Evolutionary conservation across 2,888 invertebrate genomes (phyloP), one percentile per base, ranked within the genome.

Genomic region (Phalera bucephala): DNA sequence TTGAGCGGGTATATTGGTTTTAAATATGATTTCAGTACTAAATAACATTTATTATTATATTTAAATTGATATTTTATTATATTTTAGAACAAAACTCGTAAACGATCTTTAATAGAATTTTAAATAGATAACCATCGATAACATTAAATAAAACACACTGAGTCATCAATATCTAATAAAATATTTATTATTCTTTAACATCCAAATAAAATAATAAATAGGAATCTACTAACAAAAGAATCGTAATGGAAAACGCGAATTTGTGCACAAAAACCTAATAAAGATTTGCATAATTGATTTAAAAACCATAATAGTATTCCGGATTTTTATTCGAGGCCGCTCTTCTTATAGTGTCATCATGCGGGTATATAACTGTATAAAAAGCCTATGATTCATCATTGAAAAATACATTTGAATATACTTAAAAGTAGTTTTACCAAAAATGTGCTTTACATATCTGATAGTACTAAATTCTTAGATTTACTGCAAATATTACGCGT

Each of bases 231-330:
- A 39, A 39, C 29, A 30, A 29, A 30, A 37, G 23, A 15, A 14
- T 25, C 10, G 4, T 10, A 22, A 35, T 44, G 17, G 31, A 35
- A 35, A n/a, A 26, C 7, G 17, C 21, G 20, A 19, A 21, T 44
- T 44, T 56, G 41, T 21, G 32, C 17, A 36, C n/a, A n/a, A n/a
- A 43, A 45, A 46, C 39, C 30, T 38, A 40, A 51, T 38, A 33
- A 13, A 4, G 15, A 49, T 50, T 47, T 38, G n/a, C 42, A 57
- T 57, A 54, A 54, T 47, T 33, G 33, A 49, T 40, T 30, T 28
- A 22, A n/a, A 14, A 32, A 33, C 33, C 9, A 45, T 26, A 40
- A 47, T n/a, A n/a, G n/a, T n/a, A n/a, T n/a, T 11, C 26, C 33
- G 38, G 44, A 38, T 39, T 38, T n/a, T 38, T 30, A 27, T 39